Base-by-base conservation (phyloP, 2,797 vertebrate genomes). In the Mormyrus proboscirostris region DNA sequence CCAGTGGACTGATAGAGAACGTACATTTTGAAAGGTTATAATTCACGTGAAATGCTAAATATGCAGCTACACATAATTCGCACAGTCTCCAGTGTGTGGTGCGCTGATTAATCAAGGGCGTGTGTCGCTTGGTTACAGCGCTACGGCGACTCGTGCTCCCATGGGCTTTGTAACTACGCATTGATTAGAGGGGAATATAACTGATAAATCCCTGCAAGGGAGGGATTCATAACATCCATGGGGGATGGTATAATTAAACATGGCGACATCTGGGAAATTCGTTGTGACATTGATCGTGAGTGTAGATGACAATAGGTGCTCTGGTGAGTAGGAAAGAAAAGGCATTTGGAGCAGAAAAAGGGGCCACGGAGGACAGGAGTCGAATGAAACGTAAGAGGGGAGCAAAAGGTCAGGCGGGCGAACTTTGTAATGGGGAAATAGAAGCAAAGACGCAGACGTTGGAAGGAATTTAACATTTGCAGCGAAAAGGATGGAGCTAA, bases 111-210 rank as follows among this genome's bases (percentile, higher is more conserved):
- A 55, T 59, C 86, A 57, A 41, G 51, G 51, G 51, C 50, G 19
- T 87, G 25, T 19, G 33, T 53, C 84, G 47, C 84, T 51, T 9
- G 19, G 19, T 14, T 57, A 53, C 12, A 4, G 38, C n/a, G 51
- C 22, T 87, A 53, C 7, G 33, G 12, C 16, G 53, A 41, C 51
- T 41, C 29, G 33, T 2, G 14, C 7, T 87, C 86, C 86, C 55
- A 4, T 7, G 49, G 84, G 84, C 49, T 51, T 87, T 87, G 86
- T 57, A 87, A 59, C 86, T 19, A 87, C 14, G 53, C 53, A 59
- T 87, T 41, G 86, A 87, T 57, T 38, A 57, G 51, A 33, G 19
- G 38, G 53, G 86, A 59, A 87, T 87, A 87, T 57, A 87, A 38
- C 51, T 57, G 86, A 87, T 87, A 55, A 25, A 41, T 87, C 51